phyloP scores from a whole-genome alignment of 2,113 vertebrate species.

The Camelus dromedarius region DNA sequence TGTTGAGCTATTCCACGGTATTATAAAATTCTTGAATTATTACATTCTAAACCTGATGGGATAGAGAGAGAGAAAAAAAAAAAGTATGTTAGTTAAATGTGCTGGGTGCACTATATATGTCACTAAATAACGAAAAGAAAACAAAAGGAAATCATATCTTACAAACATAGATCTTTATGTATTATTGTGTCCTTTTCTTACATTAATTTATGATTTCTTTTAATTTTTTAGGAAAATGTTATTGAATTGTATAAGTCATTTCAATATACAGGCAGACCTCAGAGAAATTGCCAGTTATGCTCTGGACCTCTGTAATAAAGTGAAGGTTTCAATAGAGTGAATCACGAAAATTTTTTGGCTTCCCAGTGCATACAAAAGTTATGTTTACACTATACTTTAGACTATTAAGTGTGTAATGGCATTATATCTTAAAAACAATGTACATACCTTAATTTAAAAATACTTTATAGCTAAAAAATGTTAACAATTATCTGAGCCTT shows the following conservation, averaged over 20 bases:
- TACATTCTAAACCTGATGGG: slow-evolving; percentile 69
- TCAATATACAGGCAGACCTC: neutral
- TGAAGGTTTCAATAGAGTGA: neutral
- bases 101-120: neutral
- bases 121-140: slow-evolving; percentile 69
- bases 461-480: neutral
- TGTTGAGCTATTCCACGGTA: slow-evolving; percentile 62
- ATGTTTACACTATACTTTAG: neutral
- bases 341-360: neutral
- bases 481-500: neutral
- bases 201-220: slow-evolving; percentile 58
- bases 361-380: neutral
- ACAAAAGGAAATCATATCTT: slow-evolving; percentile 35
- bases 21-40: slow-evolving; percentile 68
- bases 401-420: neutral
- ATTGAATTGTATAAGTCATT: slow-evolving; percentile 47
- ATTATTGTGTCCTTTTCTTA: slow-evolving; percentile 16
- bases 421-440: neutral
- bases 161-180: slow-evolving; percentile 60
- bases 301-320: neutral
- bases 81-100: slow-evolving; percentile 62
- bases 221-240: slow-evolving; percentile 37
- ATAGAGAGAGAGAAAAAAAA: slow-evolving; percentile 38
- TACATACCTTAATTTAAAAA: neutral
- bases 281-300: neutral